phyloP scores from a whole-genome alignment of 53 echinoderm and acorn worm genomes.

The Paracentrotus lividus region DNA sequence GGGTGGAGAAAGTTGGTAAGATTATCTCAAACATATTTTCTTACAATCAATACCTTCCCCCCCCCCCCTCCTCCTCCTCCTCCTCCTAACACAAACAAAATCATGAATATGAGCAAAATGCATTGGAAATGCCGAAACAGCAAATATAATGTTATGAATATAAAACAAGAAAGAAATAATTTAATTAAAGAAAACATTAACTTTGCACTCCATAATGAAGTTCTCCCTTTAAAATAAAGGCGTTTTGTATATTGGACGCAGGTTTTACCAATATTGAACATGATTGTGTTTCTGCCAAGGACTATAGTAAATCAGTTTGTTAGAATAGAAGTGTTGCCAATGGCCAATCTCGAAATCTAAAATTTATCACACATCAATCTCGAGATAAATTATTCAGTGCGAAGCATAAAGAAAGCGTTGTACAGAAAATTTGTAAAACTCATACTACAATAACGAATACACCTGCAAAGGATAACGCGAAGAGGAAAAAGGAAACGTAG shows the following conservation, averaged over 20 bases:
- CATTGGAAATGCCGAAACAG: no score
- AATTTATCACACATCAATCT: background rate
- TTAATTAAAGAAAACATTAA: no score
- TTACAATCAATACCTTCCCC: no score
- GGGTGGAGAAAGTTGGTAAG: conserved; percentile 68
- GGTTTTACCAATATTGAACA: background rate
- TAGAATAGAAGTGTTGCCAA: background rate
- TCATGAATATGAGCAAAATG: no score
- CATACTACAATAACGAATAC: background rate
- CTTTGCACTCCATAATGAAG: no score
- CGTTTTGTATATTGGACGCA: background rate
- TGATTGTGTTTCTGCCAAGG: background rate
- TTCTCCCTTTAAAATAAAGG: background rate
- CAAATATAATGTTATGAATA: no score
- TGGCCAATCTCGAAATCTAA: background rate
- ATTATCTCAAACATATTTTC: background rate
- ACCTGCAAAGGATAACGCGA: background rate
- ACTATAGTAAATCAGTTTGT: background rate
- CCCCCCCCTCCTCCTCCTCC: no score
- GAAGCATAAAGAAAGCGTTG: background rate
- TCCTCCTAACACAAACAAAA: no score
- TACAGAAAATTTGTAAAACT: background rate
- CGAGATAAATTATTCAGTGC: background rate
- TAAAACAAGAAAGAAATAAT: no score
- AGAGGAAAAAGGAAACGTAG: background rate